Conservation (phyloP, 1,140 invertebrate species). For the honey bee (Apis mellifera) region Amel_HAv3.1 CM009935.2:7562001-7562500, state of each 20-base stretch:
- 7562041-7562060: slow-evolving; percentile 46
- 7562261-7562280: neutral
- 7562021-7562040: slow-evolving; percentile 57
- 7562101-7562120: slow-evolving; percentile 62
- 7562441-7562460: too few species aligned
- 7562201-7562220: slow-evolving; percentile 30
- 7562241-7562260: neutral
- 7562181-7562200: slow-evolving; percentile 16
- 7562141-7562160: slow-evolving; percentile 58
- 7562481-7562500: slow-evolving; percentile 67
- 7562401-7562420: too few species aligned
- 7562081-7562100: slow-evolving; percentile 10
- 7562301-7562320: too few species aligned
- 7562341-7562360: too few species aligned
- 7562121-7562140: slow-evolving; percentile 63
- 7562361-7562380: too few species aligned
- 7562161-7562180: neutral
- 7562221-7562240: slow-evolving; percentile 11
- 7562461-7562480: slow-evolving; percentile 66
- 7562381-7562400: too few species aligned
- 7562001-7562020: slow-evolving; percentile 47
- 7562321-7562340: too few species aligned
- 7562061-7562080: too few species aligned
- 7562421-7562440: too few species aligned
- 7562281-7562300: too few species aligned